Evolutionary conservation across 2,888 invertebrate species (phyloP).

Genomic region (Leucozona laternaria): DNA sequence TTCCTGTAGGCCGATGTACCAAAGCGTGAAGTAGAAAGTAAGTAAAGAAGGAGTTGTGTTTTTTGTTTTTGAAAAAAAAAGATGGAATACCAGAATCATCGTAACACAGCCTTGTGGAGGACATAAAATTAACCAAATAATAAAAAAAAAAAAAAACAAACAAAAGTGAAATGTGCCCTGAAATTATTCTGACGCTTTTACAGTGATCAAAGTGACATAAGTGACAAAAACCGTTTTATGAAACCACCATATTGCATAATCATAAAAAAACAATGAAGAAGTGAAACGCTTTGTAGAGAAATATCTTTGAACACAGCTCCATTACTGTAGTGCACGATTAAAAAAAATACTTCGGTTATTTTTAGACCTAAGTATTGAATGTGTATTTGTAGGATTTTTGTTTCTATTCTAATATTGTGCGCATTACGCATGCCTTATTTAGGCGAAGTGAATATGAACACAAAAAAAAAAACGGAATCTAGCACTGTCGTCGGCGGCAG

Average conservation of each 20-base stretch:
- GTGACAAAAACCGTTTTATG: constrained; percentile 32
- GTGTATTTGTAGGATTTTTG: constrained; percentile 45
- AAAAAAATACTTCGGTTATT: constrained; percentile 54
- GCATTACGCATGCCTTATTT: constrained; percentile 81
- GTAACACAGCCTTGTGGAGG: constrained; percentile 52
- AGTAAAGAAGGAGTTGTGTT: constrained; percentile 84
- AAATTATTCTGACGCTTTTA: constrained; percentile 20
- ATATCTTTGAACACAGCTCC: constrained; percentile 46
- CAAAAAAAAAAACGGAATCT: constrained; percentile 39
- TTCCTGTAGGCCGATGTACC: constrained; percentile 92
- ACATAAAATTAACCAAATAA: no score
- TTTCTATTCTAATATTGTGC: constrained; percentile 45
- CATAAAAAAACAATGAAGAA: constrained; percentile 18
- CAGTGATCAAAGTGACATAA: constrained; percentile 33
- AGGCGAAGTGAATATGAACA: constrained; percentile 79
- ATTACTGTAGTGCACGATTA: constrained; percentile 39
- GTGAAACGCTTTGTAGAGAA: background rate
- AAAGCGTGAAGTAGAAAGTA: constrained; percentile 95
- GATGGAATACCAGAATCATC: constrained; percentile 17
- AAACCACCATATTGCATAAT: constrained; percentile 57
- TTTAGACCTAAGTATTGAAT: constrained; percentile 48
- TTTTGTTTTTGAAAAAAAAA: constrained; percentile 8
- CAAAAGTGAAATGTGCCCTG: constrained; percentile 50
- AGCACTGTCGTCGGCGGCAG: constrained; percentile 23
- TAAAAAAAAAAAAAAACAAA: background rate